Conservation (phyloP, 2,797 vertebrate genomes). For the Rhinichthys osculus region DNA sequence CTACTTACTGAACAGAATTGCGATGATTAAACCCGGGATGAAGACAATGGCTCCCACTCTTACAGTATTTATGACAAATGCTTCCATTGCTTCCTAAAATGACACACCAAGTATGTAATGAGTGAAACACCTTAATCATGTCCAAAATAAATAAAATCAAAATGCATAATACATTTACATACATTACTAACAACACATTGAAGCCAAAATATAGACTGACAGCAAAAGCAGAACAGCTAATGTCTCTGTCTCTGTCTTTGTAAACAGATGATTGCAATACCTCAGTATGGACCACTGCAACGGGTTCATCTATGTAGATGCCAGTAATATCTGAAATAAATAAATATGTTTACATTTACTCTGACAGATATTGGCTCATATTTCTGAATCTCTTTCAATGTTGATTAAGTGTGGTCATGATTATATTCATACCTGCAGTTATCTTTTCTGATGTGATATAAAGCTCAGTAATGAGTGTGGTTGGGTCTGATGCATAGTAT, state of each 20-base stretch:
- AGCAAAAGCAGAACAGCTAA: not conserved
- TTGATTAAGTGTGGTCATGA: not conserved
- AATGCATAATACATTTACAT: too few species aligned
- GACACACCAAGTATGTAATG: not conserved
- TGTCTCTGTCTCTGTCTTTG: not conserved
- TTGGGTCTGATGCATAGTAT: constrained; percentile 6
- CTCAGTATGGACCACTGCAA: constrained; percentile 48
- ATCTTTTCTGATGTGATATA: constrained; percentile 15
- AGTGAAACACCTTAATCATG: not conserved
- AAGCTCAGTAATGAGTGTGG: not conserved
- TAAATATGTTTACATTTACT: not conserved
- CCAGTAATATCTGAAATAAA: constrained; percentile 59
- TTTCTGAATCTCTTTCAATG: not conserved
- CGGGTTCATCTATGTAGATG: constrained; percentile 33
- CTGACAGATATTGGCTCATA: not conserved
- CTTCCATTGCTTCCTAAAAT: constrained; percentile 39
- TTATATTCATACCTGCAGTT: constrained; percentile 20
- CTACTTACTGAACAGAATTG: constrained; percentile 66
- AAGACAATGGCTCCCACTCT: constrained; percentile 69
- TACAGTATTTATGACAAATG: constrained; percentile 66
- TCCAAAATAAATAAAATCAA: not conserved
- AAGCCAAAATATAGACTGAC: not conserved
- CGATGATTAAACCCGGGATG: constrained; percentile 68
- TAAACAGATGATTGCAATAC: constrained; percentile 16
- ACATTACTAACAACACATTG: not conserved